Evolutionary conservation across 2,888 invertebrate genomes (phyloP).

Genomic region (Cryptophagus acutangulus): DNA sequence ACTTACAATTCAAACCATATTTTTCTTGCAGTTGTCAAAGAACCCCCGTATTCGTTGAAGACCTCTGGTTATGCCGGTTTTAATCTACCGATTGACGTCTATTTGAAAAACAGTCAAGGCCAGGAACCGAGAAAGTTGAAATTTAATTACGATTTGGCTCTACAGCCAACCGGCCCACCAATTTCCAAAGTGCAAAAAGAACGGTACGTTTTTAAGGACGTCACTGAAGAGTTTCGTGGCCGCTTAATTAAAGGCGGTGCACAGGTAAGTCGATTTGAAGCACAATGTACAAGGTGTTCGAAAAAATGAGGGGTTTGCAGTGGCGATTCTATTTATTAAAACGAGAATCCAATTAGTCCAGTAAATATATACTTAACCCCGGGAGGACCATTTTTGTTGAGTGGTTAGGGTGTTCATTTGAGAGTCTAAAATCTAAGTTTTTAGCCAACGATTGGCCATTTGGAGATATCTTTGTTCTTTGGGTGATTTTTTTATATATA

Average conservation of each 20-base stretch:
- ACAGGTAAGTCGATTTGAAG: slow-evolving; percentile 48
- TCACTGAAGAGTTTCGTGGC: slow-evolving; percentile 83
- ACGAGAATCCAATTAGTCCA: too few species aligned
- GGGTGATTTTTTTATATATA: too few species aligned
- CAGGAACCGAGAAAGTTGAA: slow-evolving; percentile 83
- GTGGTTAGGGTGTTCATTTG: too few species aligned
- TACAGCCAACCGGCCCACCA: slow-evolving; percentile 71
- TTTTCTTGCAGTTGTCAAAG: slow-evolving; percentile 72
- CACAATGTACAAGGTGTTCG: too few species aligned
- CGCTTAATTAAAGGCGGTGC: slow-evolving; percentile 86
- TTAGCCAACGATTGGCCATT: too few species aligned
- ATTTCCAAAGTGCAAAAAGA: slow-evolving; percentile 70
- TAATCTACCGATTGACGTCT: slow-evolving; percentile 81
- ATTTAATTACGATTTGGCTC: slow-evolving; percentile 78
- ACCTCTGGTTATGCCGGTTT: slow-evolving; percentile 98
- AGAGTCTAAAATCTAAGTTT: too few species aligned
- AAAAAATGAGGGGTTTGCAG: too few species aligned
- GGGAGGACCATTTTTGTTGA: too few species aligned
- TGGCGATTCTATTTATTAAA: too few species aligned
- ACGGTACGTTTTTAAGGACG: slow-evolving; percentile 77
- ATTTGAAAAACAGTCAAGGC: slow-evolving; percentile 81
- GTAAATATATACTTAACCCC: too few species aligned
- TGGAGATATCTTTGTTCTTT: too few species aligned
- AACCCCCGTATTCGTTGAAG: slow-evolving; percentile 83
- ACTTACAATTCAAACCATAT: too few species aligned